Base-by-base conservation (phyloP, 1,140 invertebrate genomes). In the Eubasilissa regina region DNA sequence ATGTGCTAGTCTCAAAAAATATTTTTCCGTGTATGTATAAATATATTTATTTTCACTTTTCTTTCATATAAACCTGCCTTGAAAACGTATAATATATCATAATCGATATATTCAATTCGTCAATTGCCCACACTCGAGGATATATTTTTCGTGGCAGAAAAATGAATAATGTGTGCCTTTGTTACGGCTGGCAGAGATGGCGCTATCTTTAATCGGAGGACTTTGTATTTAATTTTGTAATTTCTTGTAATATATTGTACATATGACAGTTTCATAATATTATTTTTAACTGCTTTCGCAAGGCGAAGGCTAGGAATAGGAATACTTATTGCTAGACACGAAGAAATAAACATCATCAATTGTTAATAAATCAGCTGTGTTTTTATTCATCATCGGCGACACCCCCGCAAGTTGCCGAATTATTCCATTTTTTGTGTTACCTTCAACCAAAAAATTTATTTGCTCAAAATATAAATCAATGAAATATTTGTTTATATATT, bases 201-300 rank as follows among this genome's bases (percentile, higher is more conserved):
- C 25, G 25, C 25, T 35, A 3, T 35, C 25, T 35, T 35, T 35
- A 35, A 35, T 35, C 25, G 35, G 60, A 64, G 60, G 25, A 44
- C 60, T 64, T 21, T 74, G 9, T 74, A 35, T 19, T 74, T 77
- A 77, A 47, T 75, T 75, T 75, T 58, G 25, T 35, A 64, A 68
- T 77, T 55, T 68, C 45, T 77, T 77, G 75, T 77, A 77, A 17
- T 21, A 77, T 77, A 77, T 77, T 58, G 62, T 77, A 77, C 51
- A 62, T 47, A 47, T 35, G 19, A 15, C 15, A 60, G 73, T 60
- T 75, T 60, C 56, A 43, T 70, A 77, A 68, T 10, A 66, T 77
- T 21, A 76, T 76, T 56, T 62, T 55, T 64, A 64, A 47, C 9
- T 19, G 35, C 11, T 58, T n/a, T 51, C 75, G 75, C 58, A n/a